A percentile compares a stretch with the other conserved stretches of the same genome.
Evolutionary conservation across 2,797 vertebrate species (phyloP).

Genomic region (Hirundo rustica): DNA sequence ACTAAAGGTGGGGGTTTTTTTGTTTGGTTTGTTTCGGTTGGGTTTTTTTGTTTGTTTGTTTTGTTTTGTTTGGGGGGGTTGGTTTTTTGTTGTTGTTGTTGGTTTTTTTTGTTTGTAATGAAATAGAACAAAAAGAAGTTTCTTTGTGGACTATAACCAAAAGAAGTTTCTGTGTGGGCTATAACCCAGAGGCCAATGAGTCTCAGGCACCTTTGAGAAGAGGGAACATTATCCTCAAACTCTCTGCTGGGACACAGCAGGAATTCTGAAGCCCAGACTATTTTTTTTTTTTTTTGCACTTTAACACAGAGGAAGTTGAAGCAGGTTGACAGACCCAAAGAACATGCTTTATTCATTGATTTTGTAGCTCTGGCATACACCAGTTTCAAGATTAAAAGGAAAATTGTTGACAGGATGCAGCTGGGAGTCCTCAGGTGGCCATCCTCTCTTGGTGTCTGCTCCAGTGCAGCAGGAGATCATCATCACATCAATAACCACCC

Average conservation of each 20-base stretch:
- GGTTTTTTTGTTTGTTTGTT: not conserved
- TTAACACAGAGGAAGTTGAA: not conserved
- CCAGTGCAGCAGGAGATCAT: not conserved
- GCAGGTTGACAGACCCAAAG: not conserved
- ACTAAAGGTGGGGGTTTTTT: not conserved
- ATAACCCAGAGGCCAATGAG: not conserved
- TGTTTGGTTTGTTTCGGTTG: too few relatives aligned
- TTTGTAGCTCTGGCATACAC: not conserved
- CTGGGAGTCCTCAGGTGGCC: fast-evolving
- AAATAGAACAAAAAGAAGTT: not conserved
- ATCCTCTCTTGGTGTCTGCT: not conserved
- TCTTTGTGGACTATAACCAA: not conserved
- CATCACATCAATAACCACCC: not conserved
- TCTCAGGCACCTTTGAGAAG: not conserved
- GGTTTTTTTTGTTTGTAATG: not conserved
- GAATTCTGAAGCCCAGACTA: not conserved
- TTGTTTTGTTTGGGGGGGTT: too few relatives aligned
- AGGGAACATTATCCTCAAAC: not conserved
- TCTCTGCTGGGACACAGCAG: not conserved
- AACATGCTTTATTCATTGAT: not conserved
- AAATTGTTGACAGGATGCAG: not conserved
- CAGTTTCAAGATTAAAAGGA: not conserved
- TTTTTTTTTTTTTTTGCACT: not conserved
- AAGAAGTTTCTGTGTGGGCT: not conserved
- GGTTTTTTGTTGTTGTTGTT: too few relatives aligned